Base-by-base conservation (phyloP, 2,113 vertebrate species). In the Addax nasomaculatus region DNA sequence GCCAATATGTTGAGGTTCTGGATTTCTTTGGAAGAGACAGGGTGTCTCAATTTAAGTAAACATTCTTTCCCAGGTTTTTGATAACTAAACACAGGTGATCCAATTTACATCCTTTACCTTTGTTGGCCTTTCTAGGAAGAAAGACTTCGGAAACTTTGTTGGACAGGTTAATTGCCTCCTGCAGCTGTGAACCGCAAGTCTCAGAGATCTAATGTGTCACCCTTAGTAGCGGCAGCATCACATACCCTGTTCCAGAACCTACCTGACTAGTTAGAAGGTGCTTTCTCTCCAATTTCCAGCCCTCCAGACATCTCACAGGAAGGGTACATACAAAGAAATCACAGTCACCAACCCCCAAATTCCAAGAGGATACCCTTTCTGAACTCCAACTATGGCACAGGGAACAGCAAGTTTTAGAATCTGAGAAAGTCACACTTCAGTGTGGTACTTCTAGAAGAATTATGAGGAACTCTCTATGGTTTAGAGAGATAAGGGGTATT, bases 91-190 rank as follows among this genome's bases (percentile, higher is more conserved):
- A 49, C 27, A 85, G 51, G 76, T 85, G 62, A 36, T 78, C 27
- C 84, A 64, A 16, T 45, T 80, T 47, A 85, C 7, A 39, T 49
- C 73, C 64, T 70, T 83, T 15, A 33, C 6, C 30, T 55, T 92
- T 30, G 33, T 30, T 80, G 73, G 4, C 58, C 60, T 97, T 96
- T 94, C 64, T 73, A 49, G 93, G 47, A 94, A 94, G 45, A 86
- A 39, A 62, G 79, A 94, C 83, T 87, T 89, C n/a, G 51, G 33
- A 86, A 60, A 62, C 64, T 17, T 58, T 73, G 47, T 53, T 64
- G 25, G 80, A 53, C 60, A 55, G 60, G 53, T 81, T 39, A 47
- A 57, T 79, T 70, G 19, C 51, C 53, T 60, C 45, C 27, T 86
- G 39, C 6, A 89, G 51, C 93, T 85, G 67, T 87, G 17, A 90